Conservation (phyloP, 2,113 vertebrate species). For the Felis catus region DNA sequence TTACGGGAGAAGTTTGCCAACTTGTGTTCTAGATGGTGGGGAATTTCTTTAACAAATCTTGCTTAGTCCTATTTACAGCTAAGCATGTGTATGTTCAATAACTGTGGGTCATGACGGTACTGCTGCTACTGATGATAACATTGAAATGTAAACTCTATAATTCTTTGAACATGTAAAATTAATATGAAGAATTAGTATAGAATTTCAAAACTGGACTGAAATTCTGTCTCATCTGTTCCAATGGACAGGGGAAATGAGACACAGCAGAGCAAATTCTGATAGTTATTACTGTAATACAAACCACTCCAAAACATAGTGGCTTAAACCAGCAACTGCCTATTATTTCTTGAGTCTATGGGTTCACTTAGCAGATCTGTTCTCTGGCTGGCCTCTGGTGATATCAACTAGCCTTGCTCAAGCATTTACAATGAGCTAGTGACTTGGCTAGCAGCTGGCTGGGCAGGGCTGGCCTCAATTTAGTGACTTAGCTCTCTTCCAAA, state of each 20-base stretch:
- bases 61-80: neutral
- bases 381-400: neutral
- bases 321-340: neutral
- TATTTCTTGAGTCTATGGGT: neutral
- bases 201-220: constrained; percentile 20
- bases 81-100: neutral
- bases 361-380: neutral
- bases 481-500: neutral
- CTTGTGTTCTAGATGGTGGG: neutral
- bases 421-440: neutral
- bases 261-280: neutral
- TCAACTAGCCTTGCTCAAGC: neutral
- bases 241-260: neutral
- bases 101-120: neutral
- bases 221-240: neutral
- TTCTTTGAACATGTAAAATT: constrained; percentile 14
- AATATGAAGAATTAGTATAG: constrained; percentile 33
- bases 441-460: neutral
- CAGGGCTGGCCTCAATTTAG: neutral
- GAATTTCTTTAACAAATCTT: neutral
- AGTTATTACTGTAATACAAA: neutral
- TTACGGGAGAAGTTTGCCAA: neutral
- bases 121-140: neutral
- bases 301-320: neutral
- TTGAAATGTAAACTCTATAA: neutral